phyloP scores from a whole-genome alignment of 2,888 invertebrate species.

The Orchestes rusci region DNA sequence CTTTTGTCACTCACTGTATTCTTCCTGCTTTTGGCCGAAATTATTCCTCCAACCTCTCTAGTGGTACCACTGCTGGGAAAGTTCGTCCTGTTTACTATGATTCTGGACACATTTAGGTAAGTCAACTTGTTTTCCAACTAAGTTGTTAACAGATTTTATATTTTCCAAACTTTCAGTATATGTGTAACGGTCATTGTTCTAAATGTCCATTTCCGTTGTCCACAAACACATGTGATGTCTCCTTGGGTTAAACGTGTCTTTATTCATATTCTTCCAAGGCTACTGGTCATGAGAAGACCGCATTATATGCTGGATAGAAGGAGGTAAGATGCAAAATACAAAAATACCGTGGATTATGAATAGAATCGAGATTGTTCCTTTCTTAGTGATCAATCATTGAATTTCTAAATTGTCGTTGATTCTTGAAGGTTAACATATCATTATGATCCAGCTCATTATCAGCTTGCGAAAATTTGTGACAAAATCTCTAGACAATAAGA shows the following conservation, averaged over 20 bases:
- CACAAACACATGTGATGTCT: constrained; percentile 96
- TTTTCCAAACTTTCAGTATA: constrained; percentile 34
- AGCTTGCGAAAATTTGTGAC: too few species aligned
- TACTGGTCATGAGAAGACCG: constrained; percentile 87
- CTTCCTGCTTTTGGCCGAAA: constrained; percentile 85
- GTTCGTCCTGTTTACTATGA: constrained; percentile 94
- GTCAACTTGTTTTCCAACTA: constrained; percentile 14
- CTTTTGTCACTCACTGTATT: constrained; percentile 92
- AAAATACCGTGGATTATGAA: too few species aligned
- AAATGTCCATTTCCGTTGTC: constrained; percentile 96
- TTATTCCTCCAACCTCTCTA: constrained; percentile 85
- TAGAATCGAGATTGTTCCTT: too few species aligned
- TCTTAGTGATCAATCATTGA: too few species aligned
- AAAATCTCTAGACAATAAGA: too few species aligned
- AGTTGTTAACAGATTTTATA: constrained; percentile 1
- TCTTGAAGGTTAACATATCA: too few species aligned
- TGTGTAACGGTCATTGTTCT: constrained; percentile 73
- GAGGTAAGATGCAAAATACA: constrained; percentile 43
- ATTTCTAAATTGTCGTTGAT: too few species aligned
- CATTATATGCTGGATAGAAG: constrained; percentile 58
- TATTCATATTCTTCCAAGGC: constrained; percentile 90
- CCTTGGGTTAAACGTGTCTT: constrained; percentile 94
- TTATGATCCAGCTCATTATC: too few species aligned
- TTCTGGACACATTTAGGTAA: constrained; percentile 89
- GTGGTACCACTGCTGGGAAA: constrained; percentile 90